Evolutionary conservation across 1,140 invertebrate species (phyloP), one percentile per base, ranked within the genome.

Genomic region (Lucilia cuprina): DNA sequence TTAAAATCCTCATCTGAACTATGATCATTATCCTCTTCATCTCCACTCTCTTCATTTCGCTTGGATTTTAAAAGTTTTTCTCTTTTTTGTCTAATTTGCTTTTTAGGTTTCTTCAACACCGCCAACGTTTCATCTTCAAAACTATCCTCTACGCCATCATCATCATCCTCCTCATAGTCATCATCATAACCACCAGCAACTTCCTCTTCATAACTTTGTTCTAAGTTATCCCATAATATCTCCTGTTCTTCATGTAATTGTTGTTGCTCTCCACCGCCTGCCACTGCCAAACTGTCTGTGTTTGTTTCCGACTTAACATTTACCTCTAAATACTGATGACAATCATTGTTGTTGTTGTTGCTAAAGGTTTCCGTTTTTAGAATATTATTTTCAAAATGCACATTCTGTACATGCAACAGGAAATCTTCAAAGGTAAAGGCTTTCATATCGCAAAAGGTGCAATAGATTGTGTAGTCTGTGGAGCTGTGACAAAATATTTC

Each of bases 31-130:
- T 80, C 77, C 5, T 80, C 77, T 1, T 49, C 77, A 25, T 80
- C 41, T 17, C n/a, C 34, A 19, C 47, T 49, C 49, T 80, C 77
- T 25, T 21, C 14, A 49, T 80, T 41, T 25, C 77, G 50, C n/a
- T 80, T 80, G 35, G 78, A 17, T 34, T 34, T 19, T 5, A n/a
- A 4, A 5, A 4, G 12, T 55, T 55, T 55, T 49, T 65, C 21
- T 13, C 4, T 25, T 50, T 82, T 82, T 9, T 12, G 5, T 83
- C 55, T 82, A 49, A 65, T 77, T 85, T 49, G 85, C 12, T 83
- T 86, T 74, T 84, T 84, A 25, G 86, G 85, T 74, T 88, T 85
- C 9, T 75, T 84, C 21, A 80, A 80, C 25, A 88, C 86, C 9
- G 35, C 2, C 12, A 75, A 5, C 10, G 41, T 14, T 9, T 82